A percentile compares a stretch with the other conserved stretches of the same genome.
These are phyloP conservation scores for Nudaria mundana DNA, from an alignment of 2,888 invertebrate species.

Conservation along the genomic window DNA sequence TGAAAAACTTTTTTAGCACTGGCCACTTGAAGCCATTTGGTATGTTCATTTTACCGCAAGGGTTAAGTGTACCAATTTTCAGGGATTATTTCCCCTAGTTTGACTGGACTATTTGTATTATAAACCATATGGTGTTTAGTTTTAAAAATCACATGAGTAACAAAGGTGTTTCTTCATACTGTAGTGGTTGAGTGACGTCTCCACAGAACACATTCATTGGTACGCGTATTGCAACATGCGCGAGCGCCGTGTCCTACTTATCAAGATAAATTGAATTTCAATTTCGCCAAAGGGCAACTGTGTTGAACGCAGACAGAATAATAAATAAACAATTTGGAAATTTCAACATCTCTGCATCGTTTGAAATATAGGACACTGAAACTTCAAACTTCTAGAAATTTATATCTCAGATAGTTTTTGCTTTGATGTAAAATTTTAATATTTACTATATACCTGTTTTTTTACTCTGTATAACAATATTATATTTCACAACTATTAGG, in stretches of 20 bases:
- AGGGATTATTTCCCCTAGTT: too few relatives aligned
- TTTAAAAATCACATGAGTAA: slow-evolving; percentile 15
- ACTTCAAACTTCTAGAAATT: neutral
- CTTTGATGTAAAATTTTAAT: too few relatives aligned
- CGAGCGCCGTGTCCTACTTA: slow-evolving; percentile 66
- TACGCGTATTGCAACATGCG: slow-evolving; percentile 61
- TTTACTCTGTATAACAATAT: too few relatives aligned
- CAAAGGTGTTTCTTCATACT: slow-evolving; percentile 24
- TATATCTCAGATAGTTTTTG: too few relatives aligned
- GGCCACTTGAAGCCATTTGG: too few relatives aligned
- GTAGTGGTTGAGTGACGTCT: slow-evolving; percentile 45
- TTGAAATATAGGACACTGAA: neutral
- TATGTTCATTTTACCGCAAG: too few relatives aligned
- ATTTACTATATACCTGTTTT: too few relatives aligned
- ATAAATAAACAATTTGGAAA: slow-evolving; percentile 36
- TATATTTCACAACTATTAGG: too few relatives aligned
- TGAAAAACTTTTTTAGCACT: too few relatives aligned
- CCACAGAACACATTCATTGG: slow-evolving; percentile 59
- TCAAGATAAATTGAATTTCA: slow-evolving; percentile 74
- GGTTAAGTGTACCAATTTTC: too few relatives aligned
- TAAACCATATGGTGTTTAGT: too few relatives aligned
- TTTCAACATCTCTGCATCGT: slow-evolving; percentile 5
- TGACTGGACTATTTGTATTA: too few relatives aligned
- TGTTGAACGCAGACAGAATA: slow-evolving; percentile 49
- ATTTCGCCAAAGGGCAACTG: slow-evolving; percentile 73